Evolutionary conservation across 2,113 vertebrate genomes (phyloP).

Genomic region (Hystrix cristata): DNA sequence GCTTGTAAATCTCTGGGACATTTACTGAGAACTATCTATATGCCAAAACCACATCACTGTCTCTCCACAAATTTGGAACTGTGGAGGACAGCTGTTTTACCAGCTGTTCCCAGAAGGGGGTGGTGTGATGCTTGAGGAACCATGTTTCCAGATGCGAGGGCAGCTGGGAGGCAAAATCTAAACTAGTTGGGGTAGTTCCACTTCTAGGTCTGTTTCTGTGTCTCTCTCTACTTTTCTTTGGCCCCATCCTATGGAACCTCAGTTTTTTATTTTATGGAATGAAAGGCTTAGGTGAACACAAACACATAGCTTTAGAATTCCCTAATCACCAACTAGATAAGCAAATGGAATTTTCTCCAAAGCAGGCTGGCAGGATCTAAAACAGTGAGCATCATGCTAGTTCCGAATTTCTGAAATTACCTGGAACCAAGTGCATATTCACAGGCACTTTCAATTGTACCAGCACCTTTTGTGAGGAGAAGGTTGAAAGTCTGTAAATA

Average conservation of each 20-base stretch:
- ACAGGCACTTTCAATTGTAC: not conserved
- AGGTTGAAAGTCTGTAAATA: not conserved
- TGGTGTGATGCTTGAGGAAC: not conserved
- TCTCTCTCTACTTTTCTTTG: not conserved
- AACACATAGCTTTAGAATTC: not conserved
- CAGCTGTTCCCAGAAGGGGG: not conserved
- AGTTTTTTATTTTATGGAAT: not conserved
- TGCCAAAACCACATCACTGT: not conserved
- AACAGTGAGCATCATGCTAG: not conserved
- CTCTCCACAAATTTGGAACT: not conserved
- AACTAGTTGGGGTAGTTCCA: not conserved
- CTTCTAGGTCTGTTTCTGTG: not conserved
- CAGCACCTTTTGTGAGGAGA: not conserved
- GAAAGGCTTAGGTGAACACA: not conserved
- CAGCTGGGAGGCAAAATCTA: not conserved
- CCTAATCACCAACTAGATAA: not conserved
- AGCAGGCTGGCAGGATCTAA: not conserved
- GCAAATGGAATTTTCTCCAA: not conserved
- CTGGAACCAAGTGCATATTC: not conserved
- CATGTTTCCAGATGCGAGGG: not conserved
- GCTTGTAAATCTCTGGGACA: not conserved
- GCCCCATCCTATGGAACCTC: not conserved
- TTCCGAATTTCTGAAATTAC: not conserved
- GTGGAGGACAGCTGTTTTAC: not conserved
- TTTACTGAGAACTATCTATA: not conserved